These are phyloP conservation scores for Chironomus tentans DNA, from an alignment of 2,888 invertebrate genomes.

Conservation along the genomic window DNA sequence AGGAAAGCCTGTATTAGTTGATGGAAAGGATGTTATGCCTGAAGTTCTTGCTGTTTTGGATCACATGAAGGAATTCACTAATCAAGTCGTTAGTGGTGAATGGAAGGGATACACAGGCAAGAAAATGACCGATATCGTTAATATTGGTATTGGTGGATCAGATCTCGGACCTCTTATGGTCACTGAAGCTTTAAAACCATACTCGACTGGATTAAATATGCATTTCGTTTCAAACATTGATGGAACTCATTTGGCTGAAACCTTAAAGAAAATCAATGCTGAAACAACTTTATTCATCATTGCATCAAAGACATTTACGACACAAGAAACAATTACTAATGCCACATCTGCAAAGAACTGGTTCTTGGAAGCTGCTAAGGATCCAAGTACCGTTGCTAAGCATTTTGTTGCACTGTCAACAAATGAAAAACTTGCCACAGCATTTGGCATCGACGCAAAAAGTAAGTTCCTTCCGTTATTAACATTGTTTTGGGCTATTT, in stretches of 20 bases:
- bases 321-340: conserved; percentile 96
- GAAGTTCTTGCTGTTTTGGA: conserved; percentile 82
- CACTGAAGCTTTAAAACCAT: conserved; percentile 92
- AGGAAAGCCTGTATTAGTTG: conserved; percentile 60
- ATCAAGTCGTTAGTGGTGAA: conserved; percentile 59
- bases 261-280: conserved; percentile 77
- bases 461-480: conserved; percentile 44
- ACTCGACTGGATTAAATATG: conserved; percentile 69
- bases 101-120: conserved; percentile 84
- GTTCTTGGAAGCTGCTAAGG: conserved; percentile 78
- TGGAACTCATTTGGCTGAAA: conserved; percentile 95
- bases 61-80: conserved; percentile 92
- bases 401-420: conserved; percentile 99
- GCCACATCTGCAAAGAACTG: conserved; percentile 95
- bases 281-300: conserved; percentile 96
- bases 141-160: conserved; percentile 99
- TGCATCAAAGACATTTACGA: conserved; percentile 98
- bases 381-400: conserved; percentile 76
- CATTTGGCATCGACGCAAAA: conserved; percentile 91
- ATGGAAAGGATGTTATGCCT: conserved; percentile 84
- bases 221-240: conserved; percentile 99
- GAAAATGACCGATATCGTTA: conserved; percentile 91
- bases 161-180: conserved; percentile 99
- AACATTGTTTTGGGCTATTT: not conserved
- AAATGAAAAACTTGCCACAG: conserved; percentile 86